Base-by-base conservation (phyloP, 2,888 invertebrate genomes). In the Chloromyia formosa region DNA sequence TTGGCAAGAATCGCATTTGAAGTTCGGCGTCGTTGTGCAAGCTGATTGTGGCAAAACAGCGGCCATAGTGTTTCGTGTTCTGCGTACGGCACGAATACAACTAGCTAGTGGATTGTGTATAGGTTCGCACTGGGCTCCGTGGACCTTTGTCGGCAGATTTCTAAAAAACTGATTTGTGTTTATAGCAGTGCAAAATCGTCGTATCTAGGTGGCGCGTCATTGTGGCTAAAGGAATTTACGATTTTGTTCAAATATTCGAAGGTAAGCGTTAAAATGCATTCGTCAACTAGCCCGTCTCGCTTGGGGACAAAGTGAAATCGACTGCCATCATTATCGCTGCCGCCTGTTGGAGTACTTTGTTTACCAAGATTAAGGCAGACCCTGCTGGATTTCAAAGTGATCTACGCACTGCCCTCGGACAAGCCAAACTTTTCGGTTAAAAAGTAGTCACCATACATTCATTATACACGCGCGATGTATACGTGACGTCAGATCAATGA, bases 401-500 rank as follows among this genome's bases (percentile, higher is more conserved):
- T n/a, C n/a, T n/a, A n/a, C n/a, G n/a, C n/a, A n/a, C 10, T 14
- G 22, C 9, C 60, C 16, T 20, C 60, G 23, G 10, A 7, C 22
- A 16, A 60, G 23, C 16, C 10, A n/a, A n/a, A n/a, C n/a, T n/a
- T n/a, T 54, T 54, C 54, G 16, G 54, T 54, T 54, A 54, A 54
- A 54, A 54, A 12, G 10, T 10, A 66, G 18, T 35, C 53, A 56
- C 69, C 23, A 54, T 54, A 20, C n/a, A 20, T 5, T 27, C 18
- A 1, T 27, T 16, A 69, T 54, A 69, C 61, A 69, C 61, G 68
- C 53, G 74, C 60, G 69, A 45, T 60, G 74, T 60, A 23, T 74
- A 74, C 53, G 58, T 75, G 75, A 75, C 75, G 75, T 75, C 75
- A 75, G 75, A 75, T 75, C 75, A 75, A 71, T 75, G 75, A 75